A percentile compares a stretch with the other conserved stretches of the same genome.
Conservation (phyloP, 2,797 vertebrate genomes). For the Hydrocynus forskahlii region DNA sequence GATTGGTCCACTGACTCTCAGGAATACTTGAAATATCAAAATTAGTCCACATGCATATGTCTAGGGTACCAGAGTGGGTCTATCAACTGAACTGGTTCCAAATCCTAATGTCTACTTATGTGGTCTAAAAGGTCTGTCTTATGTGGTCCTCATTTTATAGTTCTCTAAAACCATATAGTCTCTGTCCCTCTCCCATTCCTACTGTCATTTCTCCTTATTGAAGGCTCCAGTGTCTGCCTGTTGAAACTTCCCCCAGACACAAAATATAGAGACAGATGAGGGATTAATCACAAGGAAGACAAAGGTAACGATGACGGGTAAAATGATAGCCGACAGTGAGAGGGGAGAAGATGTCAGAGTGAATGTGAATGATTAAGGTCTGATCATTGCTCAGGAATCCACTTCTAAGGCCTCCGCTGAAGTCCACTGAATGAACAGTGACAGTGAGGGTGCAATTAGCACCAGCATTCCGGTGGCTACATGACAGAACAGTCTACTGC, state of each 20-base stretch:
- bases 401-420: slow-evolving; percentile 60
- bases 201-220: slow-evolving; percentile 31
- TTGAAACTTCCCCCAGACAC: slow-evolving; percentile 43
- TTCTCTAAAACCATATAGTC: slow-evolving; percentile 17
- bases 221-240: slow-evolving; percentile 40
- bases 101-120: too few relatives aligned
- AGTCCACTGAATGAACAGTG: slow-evolving; percentile 47
- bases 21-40: too few relatives aligned
- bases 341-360: slow-evolving; percentile 64
- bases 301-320: slow-evolving; percentile 63
- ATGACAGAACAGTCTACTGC: not conserved
- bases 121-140: too few relatives aligned
- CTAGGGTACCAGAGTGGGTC: too few relatives aligned
- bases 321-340: slow-evolving; percentile 69
- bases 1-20: too few relatives aligned
- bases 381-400: slow-evolving; percentile 65
- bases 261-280: slow-evolving; percentile 70
- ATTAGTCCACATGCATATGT: too few relatives aligned
- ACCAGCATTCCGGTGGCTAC: not conserved
- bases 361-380: slow-evolving; percentile 63
- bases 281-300: slow-evolving; percentile 71
- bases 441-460: slow-evolving; percentile 45
- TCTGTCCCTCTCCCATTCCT: slow-evolving; percentile 5
- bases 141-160: not conserved
- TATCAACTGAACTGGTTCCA: too few relatives aligned